Evolutionary conservation across 1,140 invertebrate genomes (phyloP), one percentile per base, ranked within the genome.

Genomic region (Papilio polytes): DNA sequence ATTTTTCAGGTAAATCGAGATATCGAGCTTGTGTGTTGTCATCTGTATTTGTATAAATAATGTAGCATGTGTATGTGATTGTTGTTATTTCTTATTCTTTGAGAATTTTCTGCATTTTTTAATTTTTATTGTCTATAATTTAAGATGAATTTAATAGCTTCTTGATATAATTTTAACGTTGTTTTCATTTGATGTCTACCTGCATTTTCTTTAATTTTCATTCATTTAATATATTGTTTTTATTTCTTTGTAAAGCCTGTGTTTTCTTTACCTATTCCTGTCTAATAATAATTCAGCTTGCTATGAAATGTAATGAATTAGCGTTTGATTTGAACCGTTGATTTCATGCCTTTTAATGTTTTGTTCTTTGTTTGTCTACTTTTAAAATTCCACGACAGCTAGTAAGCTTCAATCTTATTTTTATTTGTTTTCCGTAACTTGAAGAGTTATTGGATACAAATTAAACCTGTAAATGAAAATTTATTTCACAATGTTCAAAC

Each of bases 1-100:
- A 98, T 90, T 96, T 97, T 92, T 97, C 97, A 97, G 97, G 97
- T 97, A 96, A 92, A 82, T 84, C 53, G 63, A 83, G 84, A 84
- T 81, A 81, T 74, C 84, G 70, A 66, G 80, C 80, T 48, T 81
- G 44, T 82, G 81, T 83, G 81, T 80, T 76, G 78, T 74, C 76
- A 82, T 74, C 44, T 83, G 48, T 83, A 80, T 83, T 74, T 78
- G 77, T 78, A 78, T 78, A 41, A 78, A 18, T 66, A 63, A n/a
- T 78, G 80, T 82, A 84, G 85, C 86, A 87, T 85, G 85, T 79
- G 81, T 80, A 82, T 70, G 80, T 79, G 70, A 80, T 82, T 81
- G 81, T 82, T 81, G 81, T 85, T 59, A 41, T 83, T 80, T 80
- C 36, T 77, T 70, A 78, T 31, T 78, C 56, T 36, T 78, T 78